A percentile compares a stretch with the other conserved stretches of the same genome.
Conservation (phyloP, 2,888 invertebrate species). For the Lobophora halterata region DNA sequence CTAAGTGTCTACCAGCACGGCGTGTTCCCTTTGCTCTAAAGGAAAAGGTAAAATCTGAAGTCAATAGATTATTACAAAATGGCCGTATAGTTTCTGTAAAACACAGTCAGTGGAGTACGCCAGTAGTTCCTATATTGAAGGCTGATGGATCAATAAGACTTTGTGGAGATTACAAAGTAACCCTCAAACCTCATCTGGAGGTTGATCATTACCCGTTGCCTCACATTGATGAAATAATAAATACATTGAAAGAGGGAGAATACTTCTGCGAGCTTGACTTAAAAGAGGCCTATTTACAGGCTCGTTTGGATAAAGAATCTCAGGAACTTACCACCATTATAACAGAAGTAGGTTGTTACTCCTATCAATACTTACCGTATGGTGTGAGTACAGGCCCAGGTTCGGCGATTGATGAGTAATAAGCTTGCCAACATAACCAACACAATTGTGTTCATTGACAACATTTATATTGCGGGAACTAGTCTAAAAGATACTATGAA, state of each 20-base stretch:
- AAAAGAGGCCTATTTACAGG: neutral
- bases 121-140: constrained; percentile 31
- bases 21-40: constrained; percentile 26
- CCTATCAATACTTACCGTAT: neutral
- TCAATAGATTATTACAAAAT: constrained; percentile 3
- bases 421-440: constrained; percentile 4
- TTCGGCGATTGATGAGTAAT: constrained; percentile 3
- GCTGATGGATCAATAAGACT: constrained; percentile 29
- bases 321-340: neutral
- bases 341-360: constrained; percentile 2
- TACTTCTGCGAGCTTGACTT: constrained; percentile 8
- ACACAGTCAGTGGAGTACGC: constrained; percentile 29
- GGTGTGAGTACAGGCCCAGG: constrained; percentile 3
- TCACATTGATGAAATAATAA: constrained; percentile 6
- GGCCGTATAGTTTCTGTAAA: constrained; percentile 5
- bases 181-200: constrained; percentile 22
- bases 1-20: constrained; percentile 14
- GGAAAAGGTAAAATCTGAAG: constrained; percentile 22
- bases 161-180: constrained; percentile 31
- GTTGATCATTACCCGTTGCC: constrained; percentile 17
- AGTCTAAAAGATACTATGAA: too few relatives aligned
- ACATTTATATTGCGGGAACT: constrained; percentile 7
- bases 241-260: constrained; percentile 1
- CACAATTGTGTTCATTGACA: constrained; percentile 8
- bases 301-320: neutral